These are phyloP conservation scores for Plagiodera versicolora DNA, from an alignment of 2,888 invertebrate species.

Conservation along the genomic window DNA sequence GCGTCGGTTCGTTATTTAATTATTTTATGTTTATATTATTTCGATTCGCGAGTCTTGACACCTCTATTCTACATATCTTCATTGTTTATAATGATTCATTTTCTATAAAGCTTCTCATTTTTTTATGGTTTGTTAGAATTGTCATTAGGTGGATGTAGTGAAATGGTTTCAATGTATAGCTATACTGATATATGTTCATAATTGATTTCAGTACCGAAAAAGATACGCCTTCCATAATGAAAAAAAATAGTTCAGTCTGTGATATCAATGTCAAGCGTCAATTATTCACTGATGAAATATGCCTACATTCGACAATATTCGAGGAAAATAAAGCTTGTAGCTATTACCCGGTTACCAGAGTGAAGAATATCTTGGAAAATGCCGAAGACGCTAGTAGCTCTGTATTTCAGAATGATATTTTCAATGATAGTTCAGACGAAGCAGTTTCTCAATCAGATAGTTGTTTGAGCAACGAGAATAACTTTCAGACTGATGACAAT, in stretches of 20 bases:
- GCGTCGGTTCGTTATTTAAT: too few relatives aligned
- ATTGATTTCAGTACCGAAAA: conserved; percentile 20
- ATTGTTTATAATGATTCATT: too few relatives aligned
- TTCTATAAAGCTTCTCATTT: too few relatives aligned
- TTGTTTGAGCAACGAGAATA: conserved; percentile 21
- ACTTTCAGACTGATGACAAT: conserved; percentile 10
- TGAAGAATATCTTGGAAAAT: background rate
- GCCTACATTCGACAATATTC: conserved; percentile 26
- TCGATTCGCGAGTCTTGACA: too few relatives aligned
- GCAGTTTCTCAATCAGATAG: conserved; percentile 16
- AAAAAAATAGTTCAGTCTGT: conserved; percentile 20
- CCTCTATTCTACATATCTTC: too few relatives aligned
- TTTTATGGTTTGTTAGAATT: background rate
- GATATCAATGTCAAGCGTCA: conserved; percentile 37
- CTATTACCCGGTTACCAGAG: conserved; percentile 19
- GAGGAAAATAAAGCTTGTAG: conserved; percentile 39
- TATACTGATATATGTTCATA: background rate
- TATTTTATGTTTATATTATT: too few relatives aligned
- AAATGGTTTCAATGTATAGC: background rate
- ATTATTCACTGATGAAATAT: conserved; percentile 33
- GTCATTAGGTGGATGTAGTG: background rate
- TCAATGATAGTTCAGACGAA: conserved; percentile 3
- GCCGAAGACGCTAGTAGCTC: background rate
- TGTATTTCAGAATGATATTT: background rate
- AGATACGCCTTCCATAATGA: conserved; percentile 18